Evolutionary conservation across 2,888 invertebrate genomes (phyloP).

Genomic region (Nephrotoma flavescens): DNA sequence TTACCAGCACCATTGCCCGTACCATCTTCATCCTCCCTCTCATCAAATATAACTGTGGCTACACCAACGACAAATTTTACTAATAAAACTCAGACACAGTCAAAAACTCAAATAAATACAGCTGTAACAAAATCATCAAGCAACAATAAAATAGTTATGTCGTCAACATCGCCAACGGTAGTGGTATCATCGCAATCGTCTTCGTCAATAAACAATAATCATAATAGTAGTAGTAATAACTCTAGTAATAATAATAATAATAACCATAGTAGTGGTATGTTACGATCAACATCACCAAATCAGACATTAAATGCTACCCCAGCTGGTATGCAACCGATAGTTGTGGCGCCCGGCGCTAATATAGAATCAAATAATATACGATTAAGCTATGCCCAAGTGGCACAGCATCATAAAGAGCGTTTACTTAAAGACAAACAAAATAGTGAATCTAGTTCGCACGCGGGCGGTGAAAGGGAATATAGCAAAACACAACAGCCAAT

Average conservation of each 20-base stretch:
- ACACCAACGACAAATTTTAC: constrained; percentile 1
- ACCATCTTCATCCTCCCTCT: background rate
- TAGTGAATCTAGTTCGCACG: constrained; percentile 6
- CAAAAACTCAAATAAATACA: background rate
- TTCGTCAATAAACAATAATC: constrained; percentile 1
- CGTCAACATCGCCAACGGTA: background rate
- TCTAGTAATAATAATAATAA: constrained; percentile 19
- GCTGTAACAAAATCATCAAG: background rate
- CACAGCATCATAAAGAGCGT: constrained; percentile 44
- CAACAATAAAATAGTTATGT: background rate
- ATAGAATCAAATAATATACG: constrained; percentile 14
- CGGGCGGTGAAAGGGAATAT: constrained; percentile 9
- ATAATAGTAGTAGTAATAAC: constrained; percentile 17
- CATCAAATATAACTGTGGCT: background rate
- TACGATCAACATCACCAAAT: constrained; percentile 9
- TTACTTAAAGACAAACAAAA: constrained; percentile 18
- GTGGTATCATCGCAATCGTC: constrained; percentile 3
- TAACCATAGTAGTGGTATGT: constrained; percentile 14
- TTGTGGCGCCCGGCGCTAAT: constrained; percentile 6
- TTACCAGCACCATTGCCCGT: constrained; percentile 6
- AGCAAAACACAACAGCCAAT: constrained; percentile 9
- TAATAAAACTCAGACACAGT: constrained; percentile 2
- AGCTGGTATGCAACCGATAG: constrained; percentile 15
- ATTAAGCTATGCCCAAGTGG: constrained; percentile 52
- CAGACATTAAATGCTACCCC: constrained; percentile 5